A percentile compares a stretch with the other conserved stretches of the same genome.
phyloP scores from a whole-genome alignment of 1,140 invertebrate genomes.

The Ridgeia piscesae region DNA sequence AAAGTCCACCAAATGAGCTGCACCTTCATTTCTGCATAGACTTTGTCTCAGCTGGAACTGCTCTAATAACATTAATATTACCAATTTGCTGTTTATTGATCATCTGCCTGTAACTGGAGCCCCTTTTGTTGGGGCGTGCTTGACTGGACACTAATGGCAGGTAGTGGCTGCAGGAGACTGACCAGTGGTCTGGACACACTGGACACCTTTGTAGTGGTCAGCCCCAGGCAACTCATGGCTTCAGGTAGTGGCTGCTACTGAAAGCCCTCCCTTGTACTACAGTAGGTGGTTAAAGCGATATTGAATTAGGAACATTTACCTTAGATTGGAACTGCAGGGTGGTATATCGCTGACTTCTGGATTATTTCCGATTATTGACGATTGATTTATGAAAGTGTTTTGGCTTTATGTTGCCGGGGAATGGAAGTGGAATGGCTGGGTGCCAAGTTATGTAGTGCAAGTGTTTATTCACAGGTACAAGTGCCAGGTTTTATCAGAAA shows the following conservation, averaged over 20 bases:
- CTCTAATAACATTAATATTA: not conserved
- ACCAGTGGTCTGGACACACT: not conserved
- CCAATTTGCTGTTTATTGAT: not conserved
- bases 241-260: not conserved
- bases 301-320: not conserved
- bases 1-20: not conserved
- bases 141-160: not conserved
- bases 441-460: not conserved
- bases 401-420: not conserved
- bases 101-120: not conserved
- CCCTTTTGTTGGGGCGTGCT: not conserved
- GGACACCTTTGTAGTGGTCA: not conserved
- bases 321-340: not conserved
- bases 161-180: not conserved
- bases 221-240: too few species aligned
- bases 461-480: too few species aligned
- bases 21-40: not conserved
- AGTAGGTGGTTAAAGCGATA: not conserved
- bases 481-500: too few species aligned
- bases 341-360: not conserved
- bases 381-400: not conserved
- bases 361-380: not conserved
- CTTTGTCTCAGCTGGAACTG: not conserved
- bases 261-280: not conserved
- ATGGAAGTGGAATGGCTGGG: not conserved